Evolutionary conservation across 2,113 vertebrate species (phyloP), one percentile per base, ranked within the genome.

Genomic region (Chlorodrepanis virens): DNA sequence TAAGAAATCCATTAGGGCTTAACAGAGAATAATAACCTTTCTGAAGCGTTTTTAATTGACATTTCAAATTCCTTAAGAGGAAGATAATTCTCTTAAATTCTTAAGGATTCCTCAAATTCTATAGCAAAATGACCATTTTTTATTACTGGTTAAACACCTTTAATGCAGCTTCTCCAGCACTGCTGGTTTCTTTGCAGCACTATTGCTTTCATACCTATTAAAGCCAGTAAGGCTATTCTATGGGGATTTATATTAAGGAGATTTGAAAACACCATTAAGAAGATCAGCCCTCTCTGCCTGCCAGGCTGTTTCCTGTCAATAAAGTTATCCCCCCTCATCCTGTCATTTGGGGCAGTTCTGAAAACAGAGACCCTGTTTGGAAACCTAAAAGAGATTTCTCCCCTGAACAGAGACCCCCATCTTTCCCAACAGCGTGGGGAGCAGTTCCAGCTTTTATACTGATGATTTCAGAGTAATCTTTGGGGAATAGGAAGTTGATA

Each of bases 181-280:
- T 67, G 42, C 71, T 94, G 21, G 14, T 85, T 95, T 80, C 82
- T 90, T 85, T 82, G 50, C 72, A 78, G 49, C 42, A 7, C 90
- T 92, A n/a, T 67, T 94, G 74, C 92, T 93, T 80, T 91, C 90
- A 94, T 91, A 78, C 75, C 68, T 78, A 31, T 83, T 90, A 88
- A 74, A 96, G 85, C 71, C 47, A 83, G 1, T 86, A 81, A 94
- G 54, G 47, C 67, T 63, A 29, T 94, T 88, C 90, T 59, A 7
- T 67, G 47, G 90, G 67, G 92, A 90, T 90, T 94, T 95, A 33
- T 70, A 83, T 90, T 93, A 96, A 90, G 47, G 75, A 0, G 45
- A 90, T 94, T 96, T 70, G 82, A 94, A 97, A 90, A 96, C 4
- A 4, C 75, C 64, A 59, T 80, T 94, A 95, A 91, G 93, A 75